Percentiles rank a stretch among this genome's conserved stretches.
Evolutionary conservation across 1,140 invertebrate genomes (phyloP).

Genomic region (Condylostylus longicornis): DNA sequence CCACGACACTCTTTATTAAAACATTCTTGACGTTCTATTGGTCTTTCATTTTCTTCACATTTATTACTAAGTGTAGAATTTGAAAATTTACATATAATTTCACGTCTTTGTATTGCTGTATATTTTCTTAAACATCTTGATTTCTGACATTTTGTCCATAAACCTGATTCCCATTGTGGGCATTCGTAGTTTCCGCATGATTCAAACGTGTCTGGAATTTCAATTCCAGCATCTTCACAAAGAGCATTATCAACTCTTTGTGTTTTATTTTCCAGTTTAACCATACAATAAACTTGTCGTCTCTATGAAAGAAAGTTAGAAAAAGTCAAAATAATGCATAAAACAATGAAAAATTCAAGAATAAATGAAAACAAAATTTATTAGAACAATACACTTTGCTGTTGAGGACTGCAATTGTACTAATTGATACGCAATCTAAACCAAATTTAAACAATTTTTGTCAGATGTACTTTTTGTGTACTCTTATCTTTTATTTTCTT

Average conservation of each 20-base stretch:
- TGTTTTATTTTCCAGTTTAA: conserved; percentile 37
- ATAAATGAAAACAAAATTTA: background rate
- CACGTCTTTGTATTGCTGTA: conserved; percentile 62
- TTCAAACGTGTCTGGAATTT: conserved; percentile 46
- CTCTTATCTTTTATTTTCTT: too few relatives aligned
- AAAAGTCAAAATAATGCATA: background rate
- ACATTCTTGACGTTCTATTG: conserved; percentile 57
- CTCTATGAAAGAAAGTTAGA: too few relatives aligned
- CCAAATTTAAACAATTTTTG: too few relatives aligned
- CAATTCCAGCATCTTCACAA: conserved; percentile 53
- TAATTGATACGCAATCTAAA: too few relatives aligned
- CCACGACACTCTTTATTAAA: conserved; percentile 64
- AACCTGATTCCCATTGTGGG: conserved; percentile 51
- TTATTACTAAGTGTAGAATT: conserved; percentile 44
- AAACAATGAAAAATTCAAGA: too few relatives aligned
- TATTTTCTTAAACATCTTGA: conserved; percentile 62
- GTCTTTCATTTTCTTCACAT: conserved; percentile 52
- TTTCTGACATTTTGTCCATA: conserved; percentile 55
- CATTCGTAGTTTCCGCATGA: conserved; percentile 53
- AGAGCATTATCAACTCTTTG: conserved; percentile 45
- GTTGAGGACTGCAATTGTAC: background rate
- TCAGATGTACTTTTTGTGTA: too few relatives aligned
- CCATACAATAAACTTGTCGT: conserved; percentile 9
- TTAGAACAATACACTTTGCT: too few relatives aligned
- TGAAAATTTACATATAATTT: conserved; percentile 49